These are phyloP conservation scores for Sinotaia quadrata DNA, from an alignment of 2,888 invertebrate species.

Conservation along the genomic window DNA sequence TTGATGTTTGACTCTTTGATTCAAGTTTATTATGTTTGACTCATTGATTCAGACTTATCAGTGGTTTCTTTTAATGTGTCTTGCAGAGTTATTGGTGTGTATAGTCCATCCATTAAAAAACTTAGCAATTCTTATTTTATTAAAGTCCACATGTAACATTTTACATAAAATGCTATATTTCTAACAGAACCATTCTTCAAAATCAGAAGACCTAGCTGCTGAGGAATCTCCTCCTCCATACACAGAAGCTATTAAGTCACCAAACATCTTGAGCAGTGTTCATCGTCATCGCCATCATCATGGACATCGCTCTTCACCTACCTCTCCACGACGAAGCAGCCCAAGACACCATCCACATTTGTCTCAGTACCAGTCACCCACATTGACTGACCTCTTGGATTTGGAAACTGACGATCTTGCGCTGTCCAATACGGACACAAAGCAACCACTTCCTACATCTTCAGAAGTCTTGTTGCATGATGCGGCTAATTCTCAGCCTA, in stretches of 20 bases:
- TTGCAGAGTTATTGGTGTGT: too few relatives aligned
- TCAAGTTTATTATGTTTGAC: conserved; percentile 1
- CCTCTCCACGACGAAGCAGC: conserved; percentile 14
- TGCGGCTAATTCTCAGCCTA: not conserved
- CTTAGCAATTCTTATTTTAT: too few relatives aligned
- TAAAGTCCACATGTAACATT: too few relatives aligned
- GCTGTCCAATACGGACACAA: conserved; percentile 38
- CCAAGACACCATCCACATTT: conserved; percentile 22
- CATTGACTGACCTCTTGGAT: conserved; percentile 28
- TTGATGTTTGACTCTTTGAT: not conserved
- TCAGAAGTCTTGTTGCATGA: not conserved
- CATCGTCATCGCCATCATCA: conserved; percentile 33
- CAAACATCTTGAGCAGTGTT: conserved; percentile 27
- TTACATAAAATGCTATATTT: too few relatives aligned
- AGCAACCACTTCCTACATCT: conserved; percentile 27
- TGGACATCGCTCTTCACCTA: conserved; percentile 14
- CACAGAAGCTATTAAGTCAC: conserved; percentile 61
- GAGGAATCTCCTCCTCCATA: conserved; percentile 65
- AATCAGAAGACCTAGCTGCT: conserved; percentile 13
- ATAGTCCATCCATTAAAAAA: too few relatives aligned
- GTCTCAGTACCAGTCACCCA: conserved; percentile 30
- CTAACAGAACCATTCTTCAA: not conserved
- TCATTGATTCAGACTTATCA: too few relatives aligned
- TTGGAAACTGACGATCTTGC: conserved; percentile 35
- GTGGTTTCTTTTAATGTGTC: too few relatives aligned